phyloP scores from a whole-genome alignment of 1,140 invertebrate species.

The Drosophila parabipectinata region DNA sequence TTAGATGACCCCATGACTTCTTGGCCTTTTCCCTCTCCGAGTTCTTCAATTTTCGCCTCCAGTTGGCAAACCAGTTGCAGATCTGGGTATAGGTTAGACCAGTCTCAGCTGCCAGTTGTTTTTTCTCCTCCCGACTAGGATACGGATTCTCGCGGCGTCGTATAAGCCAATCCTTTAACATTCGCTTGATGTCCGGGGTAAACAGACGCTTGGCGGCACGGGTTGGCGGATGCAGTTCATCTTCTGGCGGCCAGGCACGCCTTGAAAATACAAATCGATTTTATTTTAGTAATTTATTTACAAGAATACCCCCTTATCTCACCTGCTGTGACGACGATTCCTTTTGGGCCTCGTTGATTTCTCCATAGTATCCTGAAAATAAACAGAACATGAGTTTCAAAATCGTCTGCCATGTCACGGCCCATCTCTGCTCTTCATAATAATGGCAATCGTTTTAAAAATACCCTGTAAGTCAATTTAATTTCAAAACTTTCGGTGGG shows the following conservation, averaged over 20 bases:
- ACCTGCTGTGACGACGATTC: conserved; percentile 86
- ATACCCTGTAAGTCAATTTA: conserved; percentile 65
- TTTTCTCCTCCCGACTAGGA: conserved; percentile 89
- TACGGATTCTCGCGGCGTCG: conserved; percentile 89
- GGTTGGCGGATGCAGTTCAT: conserved; percentile 80
- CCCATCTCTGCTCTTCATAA: conserved; percentile 45
- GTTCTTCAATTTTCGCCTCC: conserved; percentile 89
- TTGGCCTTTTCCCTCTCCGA: conserved; percentile 87
- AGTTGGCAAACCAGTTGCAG: conserved; percentile 92
- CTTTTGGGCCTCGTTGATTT: conserved; percentile 85
- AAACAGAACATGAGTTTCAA: not conserved
- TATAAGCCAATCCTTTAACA: conserved; percentile 89
- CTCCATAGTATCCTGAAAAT: conserved; percentile 48
- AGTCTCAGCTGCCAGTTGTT: conserved; percentile 88
- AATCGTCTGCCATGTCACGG: conserved; percentile 13
- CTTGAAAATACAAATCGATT: too few relatives aligned
- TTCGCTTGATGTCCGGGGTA: conserved; percentile 90
- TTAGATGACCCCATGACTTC: conserved; percentile 89
- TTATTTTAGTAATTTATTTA: too few relatives aligned
- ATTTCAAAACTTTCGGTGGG: conserved; percentile 73
- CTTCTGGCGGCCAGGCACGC: conserved; percentile 80
- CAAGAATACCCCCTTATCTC: conserved; percentile 3
- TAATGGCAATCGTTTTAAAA: conserved; percentile 51
- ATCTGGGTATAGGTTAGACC: conserved; percentile 90
- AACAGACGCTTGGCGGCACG: conserved; percentile 88